Conservation (phyloP, 1,140 invertebrate species). For the Eueides isabella region DNA sequence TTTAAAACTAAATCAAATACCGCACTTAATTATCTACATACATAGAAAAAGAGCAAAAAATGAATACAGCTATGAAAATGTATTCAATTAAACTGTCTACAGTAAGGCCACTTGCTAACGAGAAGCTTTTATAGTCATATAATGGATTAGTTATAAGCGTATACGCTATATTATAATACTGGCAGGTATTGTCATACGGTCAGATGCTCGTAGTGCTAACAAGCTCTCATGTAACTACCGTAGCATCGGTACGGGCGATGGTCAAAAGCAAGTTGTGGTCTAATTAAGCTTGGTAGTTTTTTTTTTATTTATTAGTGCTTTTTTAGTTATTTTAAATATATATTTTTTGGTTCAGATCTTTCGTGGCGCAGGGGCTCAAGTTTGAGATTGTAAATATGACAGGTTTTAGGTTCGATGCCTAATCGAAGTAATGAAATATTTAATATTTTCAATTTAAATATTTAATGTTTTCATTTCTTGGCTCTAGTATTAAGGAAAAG, state of each 20-base stretch:
- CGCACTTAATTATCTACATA: not conserved
- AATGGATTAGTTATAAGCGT: conserved; percentile 6
- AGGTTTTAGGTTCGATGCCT: no score
- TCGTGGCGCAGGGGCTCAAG: no score
- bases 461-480: no score
- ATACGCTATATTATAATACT: not conserved
- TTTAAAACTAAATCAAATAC: not conserved
- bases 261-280: conserved; percentile 5
- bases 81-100: conserved; percentile 7
- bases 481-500: no score
- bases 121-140: conserved; percentile 8
- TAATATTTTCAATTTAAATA: no score
- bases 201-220: conserved; percentile 2
- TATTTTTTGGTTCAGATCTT: not conserved
- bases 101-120: conserved; percentile 9
- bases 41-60: not conserved
- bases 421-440: no score
- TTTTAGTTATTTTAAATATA: not conserved
- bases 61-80: not conserved
- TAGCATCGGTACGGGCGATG: not conserved
- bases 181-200: not conserved
- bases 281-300: conserved; percentile 16
- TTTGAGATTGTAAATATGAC: no score
- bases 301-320: conserved; percentile 12
- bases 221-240: conserved; percentile 5